A percentile compares a stretch with the other conserved stretches of the same genome.
phyloP scores from a whole-genome alignment of 1,140 invertebrate genomes.

The Drosophila rhopaloa region DNA sequence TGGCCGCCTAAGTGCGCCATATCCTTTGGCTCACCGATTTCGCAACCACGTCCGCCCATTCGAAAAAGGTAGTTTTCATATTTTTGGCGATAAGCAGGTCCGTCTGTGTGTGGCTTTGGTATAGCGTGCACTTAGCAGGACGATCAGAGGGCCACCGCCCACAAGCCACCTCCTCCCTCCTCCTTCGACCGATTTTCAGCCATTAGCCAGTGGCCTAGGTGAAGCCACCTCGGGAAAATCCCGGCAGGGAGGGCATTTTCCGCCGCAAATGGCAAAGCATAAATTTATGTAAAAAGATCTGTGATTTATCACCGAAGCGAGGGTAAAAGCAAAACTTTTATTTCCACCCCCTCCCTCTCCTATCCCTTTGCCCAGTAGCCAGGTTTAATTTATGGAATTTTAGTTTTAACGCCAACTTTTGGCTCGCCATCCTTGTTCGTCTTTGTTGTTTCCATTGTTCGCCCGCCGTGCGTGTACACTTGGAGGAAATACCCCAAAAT shows the following conservation, averaged over 20 bases:
- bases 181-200: slow-evolving; percentile 2
- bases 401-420: slow-evolving; percentile 74
- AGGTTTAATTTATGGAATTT: slow-evolving; percentile 82
- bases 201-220: slow-evolving; percentile 44
- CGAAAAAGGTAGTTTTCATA: slow-evolving; percentile 77
- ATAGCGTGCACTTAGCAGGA: slow-evolving; percentile 63
- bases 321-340: slow-evolving; percentile 72
- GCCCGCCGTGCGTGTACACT: slow-evolving; percentile 42
- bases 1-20: slow-evolving; percentile 62
- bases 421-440: slow-evolving; percentile 46
- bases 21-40: slow-evolving; percentile 43
- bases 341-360: slow-evolving; percentile 54
- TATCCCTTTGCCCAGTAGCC: slow-evolving; percentile 13
- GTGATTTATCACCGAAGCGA: slow-evolving; percentile 68
- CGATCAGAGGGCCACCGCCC: slow-evolving; percentile 28
- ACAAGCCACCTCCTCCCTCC: slow-evolving; percentile 3
- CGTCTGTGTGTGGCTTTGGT: slow-evolving; percentile 5
- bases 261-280: slow-evolving; percentile 79
- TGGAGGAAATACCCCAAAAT: not conserved
- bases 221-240: slow-evolving; percentile 20
- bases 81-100: slow-evolving; percentile 74
- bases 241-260: slow-evolving; percentile 32
- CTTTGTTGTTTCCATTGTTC: slow-evolving; percentile 47
- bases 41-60: slow-evolving; percentile 44
- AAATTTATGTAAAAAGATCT: slow-evolving; percentile 83